These are phyloP conservation scores for Paramormyrops kingsleyae DNA, from an alignment of 2,113 vertebrate genomes.

Conservation along the genomic window DNA sequence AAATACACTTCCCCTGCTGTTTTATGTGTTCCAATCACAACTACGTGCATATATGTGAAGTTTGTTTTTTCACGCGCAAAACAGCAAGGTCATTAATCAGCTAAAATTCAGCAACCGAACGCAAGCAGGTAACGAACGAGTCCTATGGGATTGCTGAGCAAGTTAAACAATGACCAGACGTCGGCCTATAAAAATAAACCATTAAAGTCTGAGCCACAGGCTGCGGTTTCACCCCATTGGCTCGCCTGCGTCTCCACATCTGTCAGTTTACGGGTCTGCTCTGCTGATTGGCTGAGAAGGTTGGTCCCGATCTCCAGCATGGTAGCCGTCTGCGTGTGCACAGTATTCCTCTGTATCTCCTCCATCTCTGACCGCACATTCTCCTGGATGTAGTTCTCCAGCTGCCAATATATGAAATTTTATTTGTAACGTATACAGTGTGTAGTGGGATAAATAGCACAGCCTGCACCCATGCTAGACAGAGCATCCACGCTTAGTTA, in stretches of 20 bases:
- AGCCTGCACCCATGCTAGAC: not conserved
- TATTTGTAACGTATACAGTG: not conserved
- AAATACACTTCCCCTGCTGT: constrained; percentile 38
- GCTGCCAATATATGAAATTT: constrained; percentile 34
- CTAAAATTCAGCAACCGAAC: not conserved
- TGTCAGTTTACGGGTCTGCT: constrained; percentile 67
- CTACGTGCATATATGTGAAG: not conserved
- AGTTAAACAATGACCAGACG: not conserved
- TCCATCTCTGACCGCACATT: constrained; percentile 56
- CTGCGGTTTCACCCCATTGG: constrained; percentile 1
- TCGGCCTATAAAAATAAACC: not conserved
- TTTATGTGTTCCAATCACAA: constrained; percentile 32
- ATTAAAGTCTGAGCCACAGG: not conserved
- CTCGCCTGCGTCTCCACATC: constrained; percentile 66
- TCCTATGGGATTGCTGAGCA: not conserved
- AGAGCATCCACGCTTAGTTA: not conserved
- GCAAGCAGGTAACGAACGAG: not conserved
- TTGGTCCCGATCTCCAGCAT: constrained; percentile 67
- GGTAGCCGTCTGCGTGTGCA: constrained; percentile 58
- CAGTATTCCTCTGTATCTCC: constrained; percentile 49
- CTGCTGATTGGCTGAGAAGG: constrained; percentile 62
- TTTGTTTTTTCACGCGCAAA: not conserved
- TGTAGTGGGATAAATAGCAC: not conserved
- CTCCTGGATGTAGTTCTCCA: constrained; percentile 65
- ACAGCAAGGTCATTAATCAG: not conserved